A percentile compares a stretch with the other conserved stretches of the same genome.
phyloP scores from a whole-genome alignment of 2,888 invertebrate species.

The Formica aserva region DNA sequence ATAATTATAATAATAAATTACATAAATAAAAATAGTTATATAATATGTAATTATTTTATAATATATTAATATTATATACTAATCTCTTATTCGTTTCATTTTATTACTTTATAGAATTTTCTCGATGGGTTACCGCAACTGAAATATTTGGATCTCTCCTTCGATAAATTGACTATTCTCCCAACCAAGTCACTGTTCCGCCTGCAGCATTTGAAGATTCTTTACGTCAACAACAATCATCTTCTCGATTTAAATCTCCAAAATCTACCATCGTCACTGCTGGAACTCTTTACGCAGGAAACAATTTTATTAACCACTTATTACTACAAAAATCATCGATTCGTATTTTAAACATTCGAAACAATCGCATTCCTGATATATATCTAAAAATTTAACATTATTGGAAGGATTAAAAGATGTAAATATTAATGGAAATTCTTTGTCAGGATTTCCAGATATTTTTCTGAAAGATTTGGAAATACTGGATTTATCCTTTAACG shows the following conservation, averaged over 20 bases:
- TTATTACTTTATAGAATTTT: no score
- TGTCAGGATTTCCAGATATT: conserved; percentile 86
- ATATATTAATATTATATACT: no score
- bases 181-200: no score
- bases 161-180: no score
- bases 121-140: no score
- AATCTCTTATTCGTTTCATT: no score
- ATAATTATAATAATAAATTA: no score
- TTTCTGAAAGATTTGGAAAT: conserved; percentile 85
- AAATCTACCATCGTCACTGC: conserved; percentile 73
- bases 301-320: conserved; percentile 73
- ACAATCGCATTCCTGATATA: conserved; percentile 71
- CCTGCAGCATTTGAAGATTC: no score
- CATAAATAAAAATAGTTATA: no score
- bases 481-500: conserved; percentile 87
- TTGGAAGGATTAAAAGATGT: conserved; percentile 69
- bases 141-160: no score
- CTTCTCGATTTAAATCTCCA: conserved; percentile 70
- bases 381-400: conserved; percentile 60
- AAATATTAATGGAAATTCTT: conserved; percentile 79
- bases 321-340: conserved; percentile 66
- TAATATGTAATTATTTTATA: no score
- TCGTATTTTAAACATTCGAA: conserved; percentile 72
- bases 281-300: conserved; percentile 71
- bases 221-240: conserved; percentile 75